phyloP scores from a whole-genome alignment of 2,888 invertebrate species.

The Drosophila atroscutellata region DNA sequence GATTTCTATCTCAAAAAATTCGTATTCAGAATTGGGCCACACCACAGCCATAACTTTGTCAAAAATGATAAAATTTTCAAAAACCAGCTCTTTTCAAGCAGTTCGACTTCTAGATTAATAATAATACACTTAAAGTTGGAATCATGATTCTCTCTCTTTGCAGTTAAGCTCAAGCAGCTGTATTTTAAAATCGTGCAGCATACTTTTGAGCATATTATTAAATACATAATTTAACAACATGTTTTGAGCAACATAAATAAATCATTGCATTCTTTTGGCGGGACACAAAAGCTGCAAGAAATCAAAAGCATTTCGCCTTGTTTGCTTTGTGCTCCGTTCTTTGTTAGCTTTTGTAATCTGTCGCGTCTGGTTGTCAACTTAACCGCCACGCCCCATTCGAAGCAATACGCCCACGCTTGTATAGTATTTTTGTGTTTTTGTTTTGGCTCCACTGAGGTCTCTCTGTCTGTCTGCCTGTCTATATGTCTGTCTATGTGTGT shows the following conservation, averaged over 20 bases:
- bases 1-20: background rate
- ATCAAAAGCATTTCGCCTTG: slow-evolving; percentile 12
- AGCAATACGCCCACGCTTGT: slow-evolving; percentile 21
- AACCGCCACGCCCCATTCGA: background rate
- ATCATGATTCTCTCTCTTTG: background rate
- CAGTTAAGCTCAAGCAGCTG: background rate
- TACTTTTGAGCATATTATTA: slow-evolving; percentile 5
- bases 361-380: slow-evolving; percentile 2
- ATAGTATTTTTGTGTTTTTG: slow-evolving; percentile 71
- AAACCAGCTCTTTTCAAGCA: background rate
- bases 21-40: background rate
- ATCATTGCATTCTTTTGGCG: slow-evolving; percentile 34
- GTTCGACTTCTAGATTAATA: background rate
- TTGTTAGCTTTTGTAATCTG: slow-evolving; percentile 43
- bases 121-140: background rate
- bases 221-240: background rate
- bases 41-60: background rate
- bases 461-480: slow-evolving; percentile 18
- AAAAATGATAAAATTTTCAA: background rate
- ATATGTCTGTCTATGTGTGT: slow-evolving; percentile 2
- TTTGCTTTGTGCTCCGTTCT: slow-evolving; percentile 42
- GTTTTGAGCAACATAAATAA: background rate
- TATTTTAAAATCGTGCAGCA: slow-evolving; percentile 8
- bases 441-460: slow-evolving; percentile 60
- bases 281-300: slow-evolving; percentile 16